Base-by-base conservation (phyloP, 1,140 invertebrate species). In the Bombus vancouverensis region DNA sequence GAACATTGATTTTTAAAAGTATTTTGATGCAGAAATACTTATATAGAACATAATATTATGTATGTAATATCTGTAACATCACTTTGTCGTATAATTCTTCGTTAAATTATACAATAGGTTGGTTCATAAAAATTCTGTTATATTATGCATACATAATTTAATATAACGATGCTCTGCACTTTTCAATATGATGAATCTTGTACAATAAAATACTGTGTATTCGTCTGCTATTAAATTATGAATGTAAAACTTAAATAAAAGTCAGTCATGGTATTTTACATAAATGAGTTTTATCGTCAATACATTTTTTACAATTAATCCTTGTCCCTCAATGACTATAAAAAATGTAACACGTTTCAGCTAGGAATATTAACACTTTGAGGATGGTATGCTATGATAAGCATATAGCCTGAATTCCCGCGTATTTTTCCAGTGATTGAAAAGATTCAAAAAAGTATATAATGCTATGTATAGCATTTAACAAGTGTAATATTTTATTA, bases 171-270 rank as follows among this genome's bases (percentile, higher is more conserved):
- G 74, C 65, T 71, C 57, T 79, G 74, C 66, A 84, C 76, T 79
- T 79, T 84, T 71, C 82, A 84, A 47, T 71, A 70, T 44, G 47
- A 71, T 71, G 25, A 70, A 83, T 39, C 37, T 66, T 84, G 44
- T 84, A 79, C 66, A 84, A 71, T 70, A 57, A 57, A 84, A 62
- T 78, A 79, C 37, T 81, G 83, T 85, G 72, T 85, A 85, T 85
- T 84, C 77, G 65, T 80, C 79, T 68, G 59, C 81, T 85, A 85
- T 65, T 81, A 81, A 59, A 85, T 62, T 73, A 85, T 72, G 34
- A 72, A 85, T 81, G 78, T 81, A 66, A 81, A 57, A 65, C 57
- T 66, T 73, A 81, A 85, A 80, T 80, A 85, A 85, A 85, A 85
- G 53, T 71, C 76, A 80, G 47, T 81, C 57, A 39, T 80, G 82